Evolutionary conservation across 2,797 vertebrate genomes (phyloP), one percentile per base, ranked within the genome.

Genomic region (Xyrichtys novacula): DNA sequence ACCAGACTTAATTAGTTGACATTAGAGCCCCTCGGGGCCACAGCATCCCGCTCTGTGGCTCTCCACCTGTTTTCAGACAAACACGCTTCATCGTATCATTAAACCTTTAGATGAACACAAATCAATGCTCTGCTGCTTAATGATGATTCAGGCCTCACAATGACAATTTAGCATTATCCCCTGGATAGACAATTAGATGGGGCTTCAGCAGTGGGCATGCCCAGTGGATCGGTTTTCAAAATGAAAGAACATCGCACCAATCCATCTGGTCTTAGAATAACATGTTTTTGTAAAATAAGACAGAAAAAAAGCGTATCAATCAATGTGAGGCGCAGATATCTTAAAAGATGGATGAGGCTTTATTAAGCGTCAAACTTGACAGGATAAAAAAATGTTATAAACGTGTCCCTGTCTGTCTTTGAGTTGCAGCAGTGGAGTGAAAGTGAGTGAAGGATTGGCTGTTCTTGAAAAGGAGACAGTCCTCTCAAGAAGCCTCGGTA

Each of bases 121-220:
- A 85, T 88, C 86, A 70, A 71, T 85, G 79, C 55, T 57, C 49
- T 11, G 36, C 80, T 65, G 78, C 71, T 64, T 83, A 72, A 82
- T 81, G 76, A 82, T 74, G 60, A 80, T 65, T 80, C 63, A 52
- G 49, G 80, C 61, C 50, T 71, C 44, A 25, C 62, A 64, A 64
- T 58, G 78, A 84, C 65, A 64, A 75, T 79, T 72, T 61, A 43
- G 20, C 42, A 34, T 3, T 20, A 62, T 80, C 71, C 84, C 72
- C 85, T 54, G 2, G 88, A 79, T 53, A 44, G 47, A 73, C 77
- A 85, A 85, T 90, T 88, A 87, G 58, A 70, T 10, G 31, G 39
- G 66, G 48, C 47, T 58, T 52, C 43, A 40, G 19, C 50, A 67
- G 62, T 61, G 57, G 57, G 56, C 19, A 58, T 60, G 53, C 53